phyloP scores from a whole-genome alignment of 2,113 vertebrate species.

The Chlamydotis undulata region DNA sequence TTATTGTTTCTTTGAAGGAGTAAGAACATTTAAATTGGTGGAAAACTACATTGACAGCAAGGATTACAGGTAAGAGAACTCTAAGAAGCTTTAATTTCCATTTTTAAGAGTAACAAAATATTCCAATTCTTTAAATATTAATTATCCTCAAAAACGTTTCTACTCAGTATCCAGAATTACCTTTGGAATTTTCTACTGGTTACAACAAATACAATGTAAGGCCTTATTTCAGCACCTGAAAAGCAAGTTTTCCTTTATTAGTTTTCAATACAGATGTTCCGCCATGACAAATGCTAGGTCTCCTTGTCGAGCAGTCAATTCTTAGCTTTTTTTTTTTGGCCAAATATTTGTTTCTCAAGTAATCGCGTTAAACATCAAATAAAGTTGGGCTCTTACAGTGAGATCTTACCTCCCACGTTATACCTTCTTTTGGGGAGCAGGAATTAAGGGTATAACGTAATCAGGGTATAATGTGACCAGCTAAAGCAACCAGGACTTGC shows the following conservation, averaged over 20 bases:
- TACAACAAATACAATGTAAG: neutral
- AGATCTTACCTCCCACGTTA: neutral
- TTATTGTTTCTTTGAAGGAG: too few species aligned
- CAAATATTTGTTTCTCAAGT: neutral
- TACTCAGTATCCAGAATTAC: neutral
- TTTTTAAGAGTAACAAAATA: neutral
- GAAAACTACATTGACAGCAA: neutral
- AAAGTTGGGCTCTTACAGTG: neutral
- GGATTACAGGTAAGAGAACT: neutral
- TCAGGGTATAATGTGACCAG: neutral
- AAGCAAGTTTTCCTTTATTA: neutral
- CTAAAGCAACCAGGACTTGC: neutral
- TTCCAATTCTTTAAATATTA: neutral
- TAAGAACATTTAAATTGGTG: neutral
- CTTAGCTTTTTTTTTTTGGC: neutral
- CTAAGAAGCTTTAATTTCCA: neutral
- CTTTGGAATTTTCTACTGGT: neutral
- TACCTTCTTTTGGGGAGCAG: neutral
- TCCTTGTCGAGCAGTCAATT: accelerated
- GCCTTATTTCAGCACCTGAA: neutral
- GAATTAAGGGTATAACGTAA: neutral
- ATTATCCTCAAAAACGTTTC: neutral
- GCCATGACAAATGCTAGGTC: neutral
- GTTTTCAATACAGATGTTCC: neutral
- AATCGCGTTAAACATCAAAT: neutral